A percentile compares a stretch with the other conserved stretches of the same genome.
phyloP scores from a whole-genome alignment of 1,140 invertebrate genomes.

The Papilio polyxenes region DNA sequence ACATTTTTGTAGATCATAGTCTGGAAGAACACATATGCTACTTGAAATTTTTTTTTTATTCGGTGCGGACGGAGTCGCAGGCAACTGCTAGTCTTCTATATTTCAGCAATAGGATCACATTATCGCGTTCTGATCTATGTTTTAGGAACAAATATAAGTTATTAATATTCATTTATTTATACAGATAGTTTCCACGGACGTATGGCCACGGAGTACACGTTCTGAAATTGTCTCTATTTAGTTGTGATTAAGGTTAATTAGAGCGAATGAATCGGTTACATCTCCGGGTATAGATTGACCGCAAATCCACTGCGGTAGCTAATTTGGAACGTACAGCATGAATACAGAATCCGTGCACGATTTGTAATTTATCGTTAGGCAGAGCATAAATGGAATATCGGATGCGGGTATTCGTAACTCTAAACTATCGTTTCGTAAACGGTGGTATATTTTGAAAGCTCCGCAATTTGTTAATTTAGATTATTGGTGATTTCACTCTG shows the following conservation, averaged over 20 bases:
- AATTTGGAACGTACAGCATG: not conserved
- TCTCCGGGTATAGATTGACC: not conserved
- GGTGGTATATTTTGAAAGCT: not conserved
- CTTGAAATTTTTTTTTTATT: too few species aligned
- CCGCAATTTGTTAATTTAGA: slow-evolving; percentile 4
- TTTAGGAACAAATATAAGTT: too few species aligned
- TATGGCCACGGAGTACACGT: not conserved
- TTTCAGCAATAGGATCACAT: too few species aligned
- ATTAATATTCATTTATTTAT: not conserved
- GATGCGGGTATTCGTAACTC: slow-evolving; percentile 11
- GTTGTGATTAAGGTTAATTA: not conserved
- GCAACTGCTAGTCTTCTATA: too few species aligned
- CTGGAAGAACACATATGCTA: too few species aligned
- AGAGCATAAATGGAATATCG: slow-evolving; percentile 21
- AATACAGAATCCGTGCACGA: not conserved
- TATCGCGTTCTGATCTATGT: too few species aligned
- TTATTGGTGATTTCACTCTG: not conserved
- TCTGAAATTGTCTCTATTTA: not conserved
- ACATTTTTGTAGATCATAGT: too few species aligned
- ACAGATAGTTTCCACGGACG: not conserved
- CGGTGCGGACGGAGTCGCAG: too few species aligned
- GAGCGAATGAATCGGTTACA: not conserved
- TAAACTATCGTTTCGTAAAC: not conserved
- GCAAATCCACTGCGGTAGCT: slow-evolving; percentile 19
- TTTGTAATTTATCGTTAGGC: slow-evolving; percentile 11